Base-by-base conservation (phyloP, 2,888 invertebrate genomes). In the Nemoura dubitans region DNA sequence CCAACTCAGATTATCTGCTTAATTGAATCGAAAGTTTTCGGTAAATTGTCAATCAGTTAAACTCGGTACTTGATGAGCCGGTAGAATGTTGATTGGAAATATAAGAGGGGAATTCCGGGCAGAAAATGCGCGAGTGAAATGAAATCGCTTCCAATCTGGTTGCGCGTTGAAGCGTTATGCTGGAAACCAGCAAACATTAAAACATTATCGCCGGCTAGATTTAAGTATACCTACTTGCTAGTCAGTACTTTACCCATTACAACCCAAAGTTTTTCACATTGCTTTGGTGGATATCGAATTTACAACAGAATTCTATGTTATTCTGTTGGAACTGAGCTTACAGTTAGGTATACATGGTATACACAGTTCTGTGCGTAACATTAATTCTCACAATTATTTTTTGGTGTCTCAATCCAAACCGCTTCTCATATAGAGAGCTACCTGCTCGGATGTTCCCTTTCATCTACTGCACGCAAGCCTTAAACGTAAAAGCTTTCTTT, bases 41-140 rank as follows among this genome's bases (percentile, higher is more conserved):
- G n/a, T 84, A 84, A 59, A 59, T 59, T 84, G 84, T 84, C 84
- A 84, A 84, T 84, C 84, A 84, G 84, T 42, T 83, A 29, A 26
- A 84, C 76, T 26, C 76, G 21, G n/a, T 5, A 28, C 29, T 76
- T 84, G 84, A 84, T 76, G 84, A 26, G 76, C 59, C 84, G 84
- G 27, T 28, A 84, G 43, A 76, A 84, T 84, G 27, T 43, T 84
- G 84, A 84, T 84, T 84, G 76, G 84, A 84, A 84, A 59, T 84
- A 81, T 81, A 81, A 30, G 28, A 21, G 28, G 27, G 84, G 76
- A 84, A 76, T 84, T 84, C 28, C 14, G 26, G 14, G 26, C 30
- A 59, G 84, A 84, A 84, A 84, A 84, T 84, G 21, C 84, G 84
- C 14, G 2, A 59, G 6, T 10, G 6, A 21, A 59, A 59, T 59